Evolutionary conservation across 2,797 vertebrate genomes (phyloP).

Genomic region (Centropyge bicolor): DNA sequence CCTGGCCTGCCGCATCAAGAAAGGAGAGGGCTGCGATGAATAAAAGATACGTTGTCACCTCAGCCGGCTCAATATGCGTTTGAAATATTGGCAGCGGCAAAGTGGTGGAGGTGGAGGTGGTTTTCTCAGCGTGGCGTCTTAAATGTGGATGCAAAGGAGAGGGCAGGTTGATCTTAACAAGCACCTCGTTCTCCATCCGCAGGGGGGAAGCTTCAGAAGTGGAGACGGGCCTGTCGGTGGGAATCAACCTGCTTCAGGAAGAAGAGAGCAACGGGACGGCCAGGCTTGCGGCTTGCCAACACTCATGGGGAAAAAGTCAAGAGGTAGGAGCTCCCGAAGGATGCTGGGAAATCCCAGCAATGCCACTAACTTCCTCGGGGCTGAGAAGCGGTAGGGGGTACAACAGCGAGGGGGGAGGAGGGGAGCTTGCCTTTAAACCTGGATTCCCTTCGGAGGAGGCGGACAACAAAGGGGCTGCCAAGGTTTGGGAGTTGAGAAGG

Average conservation of each 20-base stretch:
- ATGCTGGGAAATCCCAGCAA: conserved; percentile 67
- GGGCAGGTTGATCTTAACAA: conserved; percentile 64
- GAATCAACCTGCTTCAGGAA: conserved; percentile 61
- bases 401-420: background rate
- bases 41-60: conserved; percentile 76
- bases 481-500: conserved; percentile 35
- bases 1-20: conserved; percentile 44
- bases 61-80: conserved; percentile 39
- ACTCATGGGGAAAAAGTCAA: conserved; percentile 34
- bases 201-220: conserved; percentile 55
- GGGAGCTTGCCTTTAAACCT: conserved; percentile 42
- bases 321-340: conserved; percentile 57
- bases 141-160: conserved; percentile 40
- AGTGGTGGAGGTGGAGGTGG: conserved; percentile 28
- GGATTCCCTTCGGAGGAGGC: conserved; percentile 42
- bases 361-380: conserved; percentile 55
- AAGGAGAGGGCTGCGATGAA: conserved; percentile 66
- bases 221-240: conserved; percentile 64
- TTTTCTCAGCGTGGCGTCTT: conserved; percentile 55
- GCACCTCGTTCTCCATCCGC: conserved; percentile 36
- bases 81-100: conserved; percentile 51
- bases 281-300: background rate
- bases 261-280: conserved; percentile 36
- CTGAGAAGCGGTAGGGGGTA: conserved; percentile 37
- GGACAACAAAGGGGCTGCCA: conserved; percentile 65